phyloP scores from a whole-genome alignment of 2,888 invertebrate species.

The Teinopalpus imperialis region DNA sequence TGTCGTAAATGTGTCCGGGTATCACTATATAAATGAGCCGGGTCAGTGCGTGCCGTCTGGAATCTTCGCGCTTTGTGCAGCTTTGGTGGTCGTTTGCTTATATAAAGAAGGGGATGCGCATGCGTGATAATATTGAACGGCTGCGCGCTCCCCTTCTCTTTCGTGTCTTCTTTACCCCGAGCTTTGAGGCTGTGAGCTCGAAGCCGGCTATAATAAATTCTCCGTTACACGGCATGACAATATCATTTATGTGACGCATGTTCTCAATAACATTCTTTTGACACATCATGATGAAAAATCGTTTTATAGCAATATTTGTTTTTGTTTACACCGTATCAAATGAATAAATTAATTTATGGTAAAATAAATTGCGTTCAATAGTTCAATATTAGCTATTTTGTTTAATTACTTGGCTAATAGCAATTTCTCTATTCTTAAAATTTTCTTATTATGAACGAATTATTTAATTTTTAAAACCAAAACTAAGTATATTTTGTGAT shows the following conservation, averaged over 20 bases:
- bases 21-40: conserved; percentile 48
- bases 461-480: too few relatives aligned
- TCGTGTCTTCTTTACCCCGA: conserved; percentile 45
- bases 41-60: conserved; percentile 56
- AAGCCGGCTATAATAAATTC: conserved; percentile 62
- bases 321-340: too few relatives aligned
- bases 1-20: conserved; percentile 40
- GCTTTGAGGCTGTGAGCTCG: conserved; percentile 75
- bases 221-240: conserved; percentile 50
- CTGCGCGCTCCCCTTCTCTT: conserved; percentile 60
- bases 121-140: conserved; percentile 77
- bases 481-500: too few relatives aligned
- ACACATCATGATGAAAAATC: conserved; percentile 33
- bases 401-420: too few relatives aligned
- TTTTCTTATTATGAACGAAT: too few relatives aligned
- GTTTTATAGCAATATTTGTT: too few relatives aligned
- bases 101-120: conserved; percentile 46
- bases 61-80: conserved; percentile 66
- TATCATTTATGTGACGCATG: conserved; percentile 64
- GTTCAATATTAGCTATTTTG: too few relatives aligned
- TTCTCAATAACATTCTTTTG: conserved; percentile 30
- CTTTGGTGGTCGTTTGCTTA: conserved; percentile 45
- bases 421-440: too few relatives aligned
- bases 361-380: too few relatives aligned
- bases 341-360: too few relatives aligned